Conservation (phyloP, 2,113 vertebrate species). For the Corythaeola cristata region DNA sequence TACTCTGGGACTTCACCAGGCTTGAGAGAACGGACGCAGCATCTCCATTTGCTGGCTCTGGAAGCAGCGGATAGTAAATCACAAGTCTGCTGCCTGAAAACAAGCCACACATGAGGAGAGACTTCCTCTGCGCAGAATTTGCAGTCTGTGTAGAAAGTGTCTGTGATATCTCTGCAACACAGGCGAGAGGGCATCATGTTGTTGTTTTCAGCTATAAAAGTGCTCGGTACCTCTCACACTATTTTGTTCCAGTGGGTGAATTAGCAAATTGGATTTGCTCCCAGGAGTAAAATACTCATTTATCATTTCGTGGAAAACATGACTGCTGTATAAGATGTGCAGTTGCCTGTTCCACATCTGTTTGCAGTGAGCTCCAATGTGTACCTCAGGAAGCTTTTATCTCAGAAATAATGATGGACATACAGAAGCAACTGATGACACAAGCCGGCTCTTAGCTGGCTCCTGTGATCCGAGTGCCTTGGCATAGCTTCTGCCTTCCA, state of each 20-base stretch:
- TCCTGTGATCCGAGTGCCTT: not conserved
- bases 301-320: not conserved
- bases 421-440: not conserved
- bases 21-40: not conserved
- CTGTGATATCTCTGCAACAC: not conserved
- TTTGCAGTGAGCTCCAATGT: not conserved
- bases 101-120: not conserved
- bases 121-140: not conserved
- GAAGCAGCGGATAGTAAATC: conserved; percentile 35
- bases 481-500: not conserved
- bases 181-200: not conserved
- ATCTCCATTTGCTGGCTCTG: not conserved
- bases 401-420: not conserved
- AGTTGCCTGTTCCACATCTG: not conserved
- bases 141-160: not conserved
- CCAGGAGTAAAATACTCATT: not conserved
- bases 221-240: not conserved
- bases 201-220: not conserved
- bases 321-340: not conserved
- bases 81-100: conserved; percentile 6
- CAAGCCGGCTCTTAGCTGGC: not conserved
- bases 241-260: not conserved
- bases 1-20: not conserved
- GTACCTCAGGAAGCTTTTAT: not conserved
- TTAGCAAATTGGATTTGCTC: conserved; percentile 8